A percentile compares a stretch with the other conserved stretches of the same genome.
These are phyloP conservation scores for Leptinotarsa juncta DNA, from an alignment of 2,888 invertebrate species.

Conservation along the genomic window DNA sequence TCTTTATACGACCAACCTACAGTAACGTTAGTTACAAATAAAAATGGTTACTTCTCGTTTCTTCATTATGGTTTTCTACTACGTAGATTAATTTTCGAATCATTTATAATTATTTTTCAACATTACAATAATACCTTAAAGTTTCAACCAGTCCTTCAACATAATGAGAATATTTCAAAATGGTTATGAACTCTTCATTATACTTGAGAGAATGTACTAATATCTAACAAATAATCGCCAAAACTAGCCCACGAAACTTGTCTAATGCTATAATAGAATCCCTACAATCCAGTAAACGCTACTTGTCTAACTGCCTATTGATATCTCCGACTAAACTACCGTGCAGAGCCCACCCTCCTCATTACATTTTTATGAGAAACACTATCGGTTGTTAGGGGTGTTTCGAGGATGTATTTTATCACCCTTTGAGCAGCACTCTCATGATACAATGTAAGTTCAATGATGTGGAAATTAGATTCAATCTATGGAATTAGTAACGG, in stretches of 20 bases:
- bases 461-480: conserved; percentile 23
- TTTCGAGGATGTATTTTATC: conserved; percentile 21
- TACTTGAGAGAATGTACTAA: neutral
- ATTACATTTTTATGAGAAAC: conserved; percentile 16
- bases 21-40: no score
- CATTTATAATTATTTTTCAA: no score
- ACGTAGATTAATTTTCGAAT: no score
- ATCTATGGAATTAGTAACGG: conserved; percentile 22
- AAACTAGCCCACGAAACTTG: neutral
- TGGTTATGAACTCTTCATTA: neutral
- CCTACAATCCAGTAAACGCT: conserved; percentile 20
- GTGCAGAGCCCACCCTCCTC: conserved; percentile 3
- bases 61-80: no score
- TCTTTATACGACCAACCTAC: no score
- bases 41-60: no score
- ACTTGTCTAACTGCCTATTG: conserved; percentile 34
- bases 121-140: no score
- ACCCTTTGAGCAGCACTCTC: conserved; percentile 23
- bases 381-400: conserved; percentile 18
- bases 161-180: neutral
- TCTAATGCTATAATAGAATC: neutral
- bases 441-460: conserved; percentile 14
- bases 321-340: conserved; percentile 25
- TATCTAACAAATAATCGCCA: neutral
- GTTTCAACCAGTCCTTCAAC: no score